Percentiles rank a stretch among this genome's conserved stretches.
phyloP scores from a whole-genome alignment of 1,140 invertebrate genomes.

The Asbolus verrucosus region DNA sequence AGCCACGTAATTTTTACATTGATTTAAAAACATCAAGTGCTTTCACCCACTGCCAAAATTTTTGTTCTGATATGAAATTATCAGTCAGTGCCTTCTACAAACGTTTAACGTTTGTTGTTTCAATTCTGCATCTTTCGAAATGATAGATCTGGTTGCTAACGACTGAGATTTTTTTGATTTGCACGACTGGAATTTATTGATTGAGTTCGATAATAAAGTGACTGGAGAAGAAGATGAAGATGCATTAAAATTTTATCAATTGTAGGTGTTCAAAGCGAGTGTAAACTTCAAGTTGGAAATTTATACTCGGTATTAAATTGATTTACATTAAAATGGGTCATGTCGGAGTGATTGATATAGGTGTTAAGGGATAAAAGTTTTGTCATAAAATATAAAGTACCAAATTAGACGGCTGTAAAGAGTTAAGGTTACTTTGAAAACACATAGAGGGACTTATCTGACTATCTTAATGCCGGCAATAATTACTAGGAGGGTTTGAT shows the following conservation, averaged over 20 bases:
- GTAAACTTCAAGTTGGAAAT: background rate
- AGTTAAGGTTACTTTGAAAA: background rate
- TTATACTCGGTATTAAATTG: conserved; percentile 6
- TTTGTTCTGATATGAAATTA: background rate
- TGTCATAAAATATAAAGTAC: conserved; percentile 18
- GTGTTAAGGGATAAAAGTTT: conserved; percentile 9
- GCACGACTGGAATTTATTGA: no score
- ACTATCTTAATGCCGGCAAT: conserved; percentile 48
- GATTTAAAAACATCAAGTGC: no score
- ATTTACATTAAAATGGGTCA: conserved; percentile 21
- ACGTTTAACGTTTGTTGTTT: background rate
- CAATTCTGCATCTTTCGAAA: background rate
- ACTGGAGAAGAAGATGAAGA: background rate
- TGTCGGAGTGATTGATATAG: background rate
- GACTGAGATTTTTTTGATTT: conserved; percentile 21
- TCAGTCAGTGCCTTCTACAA: no score
- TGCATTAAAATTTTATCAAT: conserved; percentile 3
- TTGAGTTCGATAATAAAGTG: conserved; percentile 10
- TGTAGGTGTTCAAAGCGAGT: conserved; percentile 2
- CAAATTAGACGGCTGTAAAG: conserved; percentile 3
- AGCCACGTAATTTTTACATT: no score
- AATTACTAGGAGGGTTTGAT: conserved; percentile 45
- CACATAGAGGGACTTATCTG: conserved; percentile 3
- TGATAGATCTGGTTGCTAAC: conserved; percentile 5
- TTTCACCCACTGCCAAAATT: background rate